Percentiles rank a stretch among this genome's conserved stretches.
Evolutionary conservation across 2,888 invertebrate species (phyloP).

Genomic region (Drosophila ochracea): DNA sequence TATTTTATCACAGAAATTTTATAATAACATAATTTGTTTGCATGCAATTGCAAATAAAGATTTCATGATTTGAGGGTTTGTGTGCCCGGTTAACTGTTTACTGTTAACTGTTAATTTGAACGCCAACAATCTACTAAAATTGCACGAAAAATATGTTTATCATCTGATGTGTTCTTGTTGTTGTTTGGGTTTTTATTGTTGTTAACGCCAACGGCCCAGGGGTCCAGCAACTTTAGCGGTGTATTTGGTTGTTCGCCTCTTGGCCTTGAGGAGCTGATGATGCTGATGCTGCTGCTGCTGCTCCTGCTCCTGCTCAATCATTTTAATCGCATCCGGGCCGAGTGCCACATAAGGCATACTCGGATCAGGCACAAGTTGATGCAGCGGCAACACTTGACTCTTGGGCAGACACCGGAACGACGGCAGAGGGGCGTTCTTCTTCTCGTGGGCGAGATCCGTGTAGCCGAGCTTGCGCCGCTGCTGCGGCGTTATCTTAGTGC

Average conservation of each 20-base stretch:
- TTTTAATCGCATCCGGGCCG: constrained; percentile 44
- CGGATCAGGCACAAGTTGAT: constrained; percentile 28
- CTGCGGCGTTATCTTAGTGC: constrained; percentile 69
- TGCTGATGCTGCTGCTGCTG: constrained; percentile 11
- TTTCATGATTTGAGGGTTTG: constrained; percentile 1
- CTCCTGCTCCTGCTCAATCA: constrained; percentile 51
- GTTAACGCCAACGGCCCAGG: constrained; percentile 54
- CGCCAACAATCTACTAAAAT: constrained; percentile 36
- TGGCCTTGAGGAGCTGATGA: constrained; percentile 41
- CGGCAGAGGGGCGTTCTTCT: constrained; percentile 69
- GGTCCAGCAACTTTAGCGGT: constrained; percentile 43
- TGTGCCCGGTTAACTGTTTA: constrained; percentile 16
- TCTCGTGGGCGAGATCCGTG: constrained; percentile 69
- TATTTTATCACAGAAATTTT: constrained; percentile 45
- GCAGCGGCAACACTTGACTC: constrained; percentile 6
- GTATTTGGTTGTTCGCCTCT: constrained; percentile 39
- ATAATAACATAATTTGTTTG: constrained; percentile 18
- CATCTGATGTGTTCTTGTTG: background rate
- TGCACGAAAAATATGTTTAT: constrained; percentile 27
- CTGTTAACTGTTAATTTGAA: constrained; percentile 40
- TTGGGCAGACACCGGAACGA: constrained; percentile 38
- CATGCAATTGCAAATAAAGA: constrained; percentile 5
- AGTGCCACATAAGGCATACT: constrained; percentile 52
- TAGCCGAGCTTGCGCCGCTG: constrained; percentile 64
- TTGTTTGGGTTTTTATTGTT: too few species aligned